A percentile compares a stretch with the other conserved stretches of the same genome.
These are phyloP conservation scores for Julus scanicus DNA, from an alignment of 2,888 invertebrate genomes.

Conservation along the genomic window DNA sequence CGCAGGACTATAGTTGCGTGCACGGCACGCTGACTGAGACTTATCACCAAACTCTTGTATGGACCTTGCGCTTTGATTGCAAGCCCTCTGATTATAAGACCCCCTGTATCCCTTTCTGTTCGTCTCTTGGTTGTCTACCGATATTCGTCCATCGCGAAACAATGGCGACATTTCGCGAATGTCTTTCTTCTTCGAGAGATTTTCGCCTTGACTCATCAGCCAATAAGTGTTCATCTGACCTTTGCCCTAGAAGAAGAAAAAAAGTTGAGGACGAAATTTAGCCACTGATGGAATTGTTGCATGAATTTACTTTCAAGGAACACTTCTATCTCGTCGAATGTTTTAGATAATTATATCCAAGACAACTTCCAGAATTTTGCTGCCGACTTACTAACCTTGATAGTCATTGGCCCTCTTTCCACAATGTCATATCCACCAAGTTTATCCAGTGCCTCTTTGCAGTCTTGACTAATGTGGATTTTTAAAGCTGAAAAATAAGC, in stretches of 20 bases:
- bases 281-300: too few relatives aligned
- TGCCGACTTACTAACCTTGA: conserved; percentile 54
- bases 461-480: conserved; percentile 57
- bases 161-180: conserved; percentile 60
- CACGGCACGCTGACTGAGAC: background rate
- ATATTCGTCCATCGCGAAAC: background rate
- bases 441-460: conserved; percentile 55
- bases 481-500: conserved; percentile 56
- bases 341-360: too few relatives aligned
- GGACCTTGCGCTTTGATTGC: conserved; percentile 44
- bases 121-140: conserved; percentile 2
- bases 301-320: too few relatives aligned
- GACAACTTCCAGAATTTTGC: background rate
- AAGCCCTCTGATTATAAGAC: background rate
- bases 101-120: background rate
- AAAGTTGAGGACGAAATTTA: background rate
- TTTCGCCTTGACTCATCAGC: conserved; percentile 81
- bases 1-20: conserved; percentile 53
- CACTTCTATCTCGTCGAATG: too few relatives aligned
- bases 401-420: conserved; percentile 56
- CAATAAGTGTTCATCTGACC: conserved; percentile 82
- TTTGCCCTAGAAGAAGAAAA: conserved; percentile 78
- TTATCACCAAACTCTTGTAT: conserved; percentile 49
- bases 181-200: conserved; percentile 79
- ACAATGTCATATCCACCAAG: conserved; percentile 56